These are phyloP conservation scores for Galago senegalensis DNA, from an alignment of 2,797 vertebrate species.

Conservation along the genomic window DNA sequence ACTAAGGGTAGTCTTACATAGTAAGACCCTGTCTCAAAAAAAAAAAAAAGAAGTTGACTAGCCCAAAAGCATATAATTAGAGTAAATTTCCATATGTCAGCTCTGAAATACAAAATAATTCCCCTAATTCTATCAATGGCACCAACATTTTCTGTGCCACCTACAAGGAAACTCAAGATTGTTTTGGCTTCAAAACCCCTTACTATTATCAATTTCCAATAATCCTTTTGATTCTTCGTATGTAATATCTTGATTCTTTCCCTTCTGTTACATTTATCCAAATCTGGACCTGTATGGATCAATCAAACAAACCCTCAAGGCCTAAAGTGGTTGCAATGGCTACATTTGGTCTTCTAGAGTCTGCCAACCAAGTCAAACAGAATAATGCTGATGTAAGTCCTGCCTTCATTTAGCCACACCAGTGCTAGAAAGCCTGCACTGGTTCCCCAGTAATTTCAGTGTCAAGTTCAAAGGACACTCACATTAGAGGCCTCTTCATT, in stretches of 20 bases:
- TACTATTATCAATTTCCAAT: background rate
- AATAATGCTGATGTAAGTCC: background rate
- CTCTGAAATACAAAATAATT: slow-evolving; percentile 46
- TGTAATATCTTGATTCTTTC: background rate
- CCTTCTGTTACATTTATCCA: background rate
- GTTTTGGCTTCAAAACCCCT: background rate
- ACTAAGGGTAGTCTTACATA: too few relatives aligned
- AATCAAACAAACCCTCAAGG: background rate
- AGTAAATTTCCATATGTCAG: slow-evolving; percentile 9
- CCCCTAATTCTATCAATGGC: background rate
- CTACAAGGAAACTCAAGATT: background rate
- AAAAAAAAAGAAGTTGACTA: background rate
- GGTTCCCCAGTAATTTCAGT: background rate
- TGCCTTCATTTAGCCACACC: background rate
- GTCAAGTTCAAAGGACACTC: background rate
- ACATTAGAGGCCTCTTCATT: background rate
- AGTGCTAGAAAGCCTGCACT: background rate
- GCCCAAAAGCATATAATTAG: background rate
- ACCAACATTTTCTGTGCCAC: background rate
- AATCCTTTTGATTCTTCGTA: background rate
- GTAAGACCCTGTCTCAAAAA: too few relatives aligned
- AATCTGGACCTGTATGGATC: background rate
- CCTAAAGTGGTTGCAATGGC: background rate
- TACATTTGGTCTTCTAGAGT: background rate
- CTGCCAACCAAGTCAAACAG: background rate